A percentile compares a stretch with the other conserved stretches of the same genome.
These are phyloP conservation scores for Heteropelma amictum DNA, from an alignment of 2,888 invertebrate genomes.

Conservation along the genomic window DNA sequence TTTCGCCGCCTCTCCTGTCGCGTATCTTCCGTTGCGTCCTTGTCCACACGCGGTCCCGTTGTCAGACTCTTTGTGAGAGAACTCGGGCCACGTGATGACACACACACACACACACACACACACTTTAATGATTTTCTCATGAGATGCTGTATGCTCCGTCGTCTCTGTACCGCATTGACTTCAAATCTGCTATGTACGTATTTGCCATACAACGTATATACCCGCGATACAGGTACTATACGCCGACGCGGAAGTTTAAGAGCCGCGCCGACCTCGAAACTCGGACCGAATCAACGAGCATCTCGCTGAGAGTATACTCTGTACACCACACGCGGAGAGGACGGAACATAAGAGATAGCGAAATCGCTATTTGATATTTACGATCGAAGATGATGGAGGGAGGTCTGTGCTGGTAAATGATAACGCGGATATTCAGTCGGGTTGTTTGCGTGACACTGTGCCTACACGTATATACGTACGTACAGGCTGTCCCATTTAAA, in stretches of 20 bases:
- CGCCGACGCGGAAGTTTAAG: slow-evolving; percentile 45
- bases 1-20: not conserved
- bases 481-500: not conserved
- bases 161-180: slow-evolving; percentile 31
- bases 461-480: not conserved
- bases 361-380: slow-evolving; percentile 37
- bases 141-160: slow-evolving; percentile 24
- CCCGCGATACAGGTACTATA: slow-evolving; percentile 38
- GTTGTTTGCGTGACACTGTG: slow-evolving; percentile 13
- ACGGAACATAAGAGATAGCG: slow-evolving; percentile 36
- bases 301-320: slow-evolving; percentile 20
- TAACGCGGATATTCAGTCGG: slow-evolving; percentile 37
- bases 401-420: slow-evolving; percentile 34
- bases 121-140: slow-evolving; percentile 23
- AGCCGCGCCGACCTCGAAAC: slow-evolving; percentile 38
- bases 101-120: too few species aligned
- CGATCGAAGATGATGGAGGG: slow-evolving; percentile 39
- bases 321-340: slow-evolving; percentile 8
- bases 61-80: slow-evolving; percentile 25
- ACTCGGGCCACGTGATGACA: slow-evolving; percentile 34
- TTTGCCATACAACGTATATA: slow-evolving; percentile 43
- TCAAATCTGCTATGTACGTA: slow-evolving; percentile 29
- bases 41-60: slow-evolving; percentile 45
- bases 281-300: slow-evolving; percentile 43
- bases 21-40: slow-evolving; percentile 22